A percentile compares a stretch with the other conserved stretches of the same genome.
phyloP scores from a whole-genome alignment of 2,797 vertebrate genomes.

The Notolabrus celidotus region DNA sequence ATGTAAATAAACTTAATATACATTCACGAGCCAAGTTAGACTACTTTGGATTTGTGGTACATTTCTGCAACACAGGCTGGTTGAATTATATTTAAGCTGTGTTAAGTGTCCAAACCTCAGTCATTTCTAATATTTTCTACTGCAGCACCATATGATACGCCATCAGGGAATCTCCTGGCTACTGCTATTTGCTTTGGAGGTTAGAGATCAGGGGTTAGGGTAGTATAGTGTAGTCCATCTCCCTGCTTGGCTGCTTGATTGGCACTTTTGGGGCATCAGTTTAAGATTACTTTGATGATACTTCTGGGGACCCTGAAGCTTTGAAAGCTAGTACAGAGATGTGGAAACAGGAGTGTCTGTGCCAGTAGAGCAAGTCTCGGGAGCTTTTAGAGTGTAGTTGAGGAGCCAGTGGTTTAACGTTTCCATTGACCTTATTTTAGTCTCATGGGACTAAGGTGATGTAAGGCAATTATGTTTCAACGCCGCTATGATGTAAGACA shows the following conservation, averaged over 20 bases:
- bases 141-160: neutral
- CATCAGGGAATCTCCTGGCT: neutral
- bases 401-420: slow-evolving; percentile 41
- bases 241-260: slow-evolving; percentile 22
- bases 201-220: slow-evolving; percentile 3
- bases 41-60: neutral
- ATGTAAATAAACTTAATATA: neutral
- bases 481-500: slow-evolving; percentile 49
- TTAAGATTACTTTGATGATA: slow-evolving; percentile 21
- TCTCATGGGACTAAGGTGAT: slow-evolving; percentile 48
- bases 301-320: slow-evolving; percentile 25
- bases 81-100: neutral
- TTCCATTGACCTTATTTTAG: slow-evolving; percentile 65
- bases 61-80: neutral
- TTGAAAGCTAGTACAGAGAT: slow-evolving; percentile 30
- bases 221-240: slow-evolving; percentile 9
- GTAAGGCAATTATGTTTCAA: slow-evolving; percentile 49
- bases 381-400: slow-evolving; percentile 29
- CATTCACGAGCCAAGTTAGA: neutral
- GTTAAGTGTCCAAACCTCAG: neutral
- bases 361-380: slow-evolving; percentile 33
- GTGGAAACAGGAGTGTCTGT: slow-evolving; percentile 32
- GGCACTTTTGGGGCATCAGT: slow-evolving; percentile 31
- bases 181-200: neutral
- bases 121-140: neutral